Conservation (phyloP, 2,888 invertebrate genomes). For the Dichetophora obliterata region DNA sequence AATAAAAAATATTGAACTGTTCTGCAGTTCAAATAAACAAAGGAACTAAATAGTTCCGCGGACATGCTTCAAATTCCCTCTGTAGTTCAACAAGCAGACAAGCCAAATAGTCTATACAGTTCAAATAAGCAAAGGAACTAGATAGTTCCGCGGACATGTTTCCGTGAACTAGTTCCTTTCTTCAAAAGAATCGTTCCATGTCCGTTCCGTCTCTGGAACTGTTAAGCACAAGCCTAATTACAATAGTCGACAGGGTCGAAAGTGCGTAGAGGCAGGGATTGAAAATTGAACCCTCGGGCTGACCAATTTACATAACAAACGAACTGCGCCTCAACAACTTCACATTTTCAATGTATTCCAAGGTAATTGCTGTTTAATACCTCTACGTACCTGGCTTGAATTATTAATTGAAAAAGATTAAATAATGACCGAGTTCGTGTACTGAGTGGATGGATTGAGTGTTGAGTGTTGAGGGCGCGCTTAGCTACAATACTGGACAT, state of each 20-base stretch:
- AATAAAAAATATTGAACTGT: no score
- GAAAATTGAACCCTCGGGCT: slow-evolving; percentile 18
- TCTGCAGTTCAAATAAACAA: no score
- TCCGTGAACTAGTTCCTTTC: no score
- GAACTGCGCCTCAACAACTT: neutral
- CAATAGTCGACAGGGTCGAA: neutral
- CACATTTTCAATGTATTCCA: neutral
- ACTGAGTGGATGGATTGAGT: neutral
- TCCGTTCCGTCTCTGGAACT: no score
- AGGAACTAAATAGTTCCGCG: no score
- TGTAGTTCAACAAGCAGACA: no score
- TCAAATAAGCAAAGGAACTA: no score
- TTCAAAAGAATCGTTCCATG: no score
- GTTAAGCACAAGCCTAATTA: no score
- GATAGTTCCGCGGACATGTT: no score
- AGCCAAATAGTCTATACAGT: no score
- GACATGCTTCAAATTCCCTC: no score
- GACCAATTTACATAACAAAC: slow-evolving; percentile 17
- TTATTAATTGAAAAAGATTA: slow-evolving; percentile 8
- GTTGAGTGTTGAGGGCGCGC: neutral
- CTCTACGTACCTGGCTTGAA: neutral
- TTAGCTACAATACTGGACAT: neutral
- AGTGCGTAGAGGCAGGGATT: neutral
- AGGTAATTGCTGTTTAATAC: neutral
- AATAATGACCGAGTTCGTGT: neutral